Conservation (phyloP, 2,797 vertebrate species). For the Crotalus adamanteus region DNA sequence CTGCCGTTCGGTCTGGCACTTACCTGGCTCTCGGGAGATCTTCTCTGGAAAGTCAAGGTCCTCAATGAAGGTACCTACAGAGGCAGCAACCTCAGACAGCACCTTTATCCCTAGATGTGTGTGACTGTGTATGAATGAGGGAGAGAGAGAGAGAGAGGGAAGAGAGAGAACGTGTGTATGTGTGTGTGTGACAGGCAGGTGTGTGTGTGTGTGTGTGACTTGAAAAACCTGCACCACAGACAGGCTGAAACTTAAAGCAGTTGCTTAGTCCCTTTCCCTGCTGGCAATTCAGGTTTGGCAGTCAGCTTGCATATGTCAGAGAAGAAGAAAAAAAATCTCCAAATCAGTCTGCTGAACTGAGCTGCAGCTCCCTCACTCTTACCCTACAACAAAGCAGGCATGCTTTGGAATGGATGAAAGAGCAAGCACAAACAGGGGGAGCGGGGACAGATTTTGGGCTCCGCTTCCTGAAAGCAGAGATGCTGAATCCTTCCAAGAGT, state of each 20-base stretch:
- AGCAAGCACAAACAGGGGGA: neutral
- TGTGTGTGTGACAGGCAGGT: neutral
- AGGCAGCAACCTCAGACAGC: slow-evolving; percentile 35
- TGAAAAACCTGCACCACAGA: slow-evolving; percentile 73
- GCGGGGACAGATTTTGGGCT: slow-evolving; percentile 12
- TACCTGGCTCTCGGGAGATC: slow-evolving; percentile 58
- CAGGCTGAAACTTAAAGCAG: slow-evolving; percentile 48
- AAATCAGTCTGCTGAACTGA: slow-evolving; percentile 9
- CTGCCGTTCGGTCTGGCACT: slow-evolving; percentile 42
- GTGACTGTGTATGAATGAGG: neutral
- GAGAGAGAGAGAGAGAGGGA: neutral
- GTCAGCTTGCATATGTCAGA: slow-evolving; percentile 38
- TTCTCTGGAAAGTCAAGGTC: slow-evolving; percentile 25
- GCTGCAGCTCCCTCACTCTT: neutral
- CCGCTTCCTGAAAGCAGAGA: slow-evolving; percentile 10
- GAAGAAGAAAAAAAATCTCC: neutral
- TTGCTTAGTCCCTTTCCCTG: slow-evolving; percentile 54
- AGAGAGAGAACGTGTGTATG: neutral
- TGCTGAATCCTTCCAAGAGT: slow-evolving; percentile 28
- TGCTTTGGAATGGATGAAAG: neutral
- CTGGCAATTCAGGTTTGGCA: slow-evolving; percentile 72
- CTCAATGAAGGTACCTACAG: slow-evolving; percentile 45
- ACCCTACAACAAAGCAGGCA: neutral
- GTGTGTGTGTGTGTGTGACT: slow-evolving; percentile 62
- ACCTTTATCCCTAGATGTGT: slow-evolving; percentile 38